phyloP scores from a whole-genome alignment of 1,140 invertebrate genomes.

The Venustaconcha ellipsiformis region DNA sequence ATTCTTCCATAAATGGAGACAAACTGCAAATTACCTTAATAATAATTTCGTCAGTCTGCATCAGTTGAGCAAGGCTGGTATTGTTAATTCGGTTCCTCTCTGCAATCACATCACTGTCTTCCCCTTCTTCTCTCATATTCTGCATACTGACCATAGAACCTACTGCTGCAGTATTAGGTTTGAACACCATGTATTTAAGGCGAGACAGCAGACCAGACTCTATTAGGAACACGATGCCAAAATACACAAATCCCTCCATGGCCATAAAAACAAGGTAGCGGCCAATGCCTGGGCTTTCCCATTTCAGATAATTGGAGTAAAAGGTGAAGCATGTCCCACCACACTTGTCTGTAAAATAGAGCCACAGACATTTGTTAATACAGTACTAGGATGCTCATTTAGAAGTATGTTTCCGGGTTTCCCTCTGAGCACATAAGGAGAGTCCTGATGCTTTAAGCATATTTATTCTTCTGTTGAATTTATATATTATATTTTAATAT shows the following conservation, averaged over 20 bases:
- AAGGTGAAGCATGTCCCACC: constrained; percentile 40
- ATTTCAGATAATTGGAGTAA: constrained; percentile 69
- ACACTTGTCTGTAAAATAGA: constrained; percentile 46
- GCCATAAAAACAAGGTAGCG: constrained; percentile 72
- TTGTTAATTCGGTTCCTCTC: constrained; percentile 40
- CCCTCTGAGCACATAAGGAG: too few relatives aligned
- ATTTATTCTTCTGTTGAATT: too few relatives aligned
- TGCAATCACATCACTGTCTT: constrained; percentile 47
- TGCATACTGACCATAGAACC: constrained; percentile 6
- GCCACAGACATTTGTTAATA: constrained; percentile 4
- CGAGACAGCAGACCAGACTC: constrained; percentile 62
- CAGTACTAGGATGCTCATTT: too few relatives aligned
- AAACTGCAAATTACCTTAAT: constrained; percentile 23
- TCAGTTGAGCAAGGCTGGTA: constrained; percentile 7
- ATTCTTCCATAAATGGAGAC: too few relatives aligned
- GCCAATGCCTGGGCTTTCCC: constrained; percentile 73
- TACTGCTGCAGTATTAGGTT: constrained; percentile 1
- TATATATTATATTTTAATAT: too few relatives aligned
- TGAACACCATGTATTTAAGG: constrained; percentile 4
- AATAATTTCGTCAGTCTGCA: constrained; percentile 30
- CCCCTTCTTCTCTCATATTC: not conserved
- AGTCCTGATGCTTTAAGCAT: too few relatives aligned
- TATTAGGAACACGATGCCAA: constrained; percentile 68
- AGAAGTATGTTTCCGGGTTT: too few relatives aligned
- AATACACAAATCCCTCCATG: constrained; percentile 72